A percentile compares a stretch with the other conserved stretches of the same genome.
Conservation (phyloP, 1,140 invertebrate genomes). For the Streblospio benedicti region DNA sequence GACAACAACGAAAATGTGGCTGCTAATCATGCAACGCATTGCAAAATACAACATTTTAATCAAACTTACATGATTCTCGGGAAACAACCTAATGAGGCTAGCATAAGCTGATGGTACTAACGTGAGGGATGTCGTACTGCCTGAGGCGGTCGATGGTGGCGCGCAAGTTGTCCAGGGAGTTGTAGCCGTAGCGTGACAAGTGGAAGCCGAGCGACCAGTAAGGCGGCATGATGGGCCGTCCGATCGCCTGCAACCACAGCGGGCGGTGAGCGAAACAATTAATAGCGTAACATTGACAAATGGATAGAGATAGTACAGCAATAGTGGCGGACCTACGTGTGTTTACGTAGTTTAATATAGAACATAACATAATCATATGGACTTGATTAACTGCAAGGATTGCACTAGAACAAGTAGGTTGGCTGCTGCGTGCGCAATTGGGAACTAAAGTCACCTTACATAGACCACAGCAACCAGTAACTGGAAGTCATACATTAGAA, state of each 20-base stretch:
- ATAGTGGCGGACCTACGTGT: background rate
- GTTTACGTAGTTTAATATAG: background rate
- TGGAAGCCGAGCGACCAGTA: slow-evolving; percentile 75
- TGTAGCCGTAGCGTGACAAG: slow-evolving; percentile 56
- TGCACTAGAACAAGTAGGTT: background rate
- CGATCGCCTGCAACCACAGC: slow-evolving; percentile 34
- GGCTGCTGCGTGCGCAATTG: too few relatives aligned
- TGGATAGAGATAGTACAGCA: background rate
- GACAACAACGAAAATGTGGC: too few relatives aligned
- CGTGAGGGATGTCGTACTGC: slow-evolving; percentile 59
- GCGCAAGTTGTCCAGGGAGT: slow-evolving; percentile 31
- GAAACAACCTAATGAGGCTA: too few relatives aligned
- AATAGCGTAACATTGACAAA: background rate
- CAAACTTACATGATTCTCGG: too few relatives aligned
- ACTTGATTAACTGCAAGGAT: background rate
- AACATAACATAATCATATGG: background rate
- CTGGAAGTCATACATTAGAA: too few relatives aligned
- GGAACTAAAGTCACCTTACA: too few relatives aligned
- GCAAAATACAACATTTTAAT: background rate
- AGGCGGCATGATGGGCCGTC: slow-evolving; percentile 46
- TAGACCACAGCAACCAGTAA: too few relatives aligned
- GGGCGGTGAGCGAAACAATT: background rate
- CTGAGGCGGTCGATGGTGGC: slow-evolving; percentile 54
- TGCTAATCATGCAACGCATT: background rate
- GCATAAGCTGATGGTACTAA: background rate